Evolutionary conservation across 1,140 invertebrate species (phyloP).

Genomic region (Rhopalosiphum maidis): DNA sequence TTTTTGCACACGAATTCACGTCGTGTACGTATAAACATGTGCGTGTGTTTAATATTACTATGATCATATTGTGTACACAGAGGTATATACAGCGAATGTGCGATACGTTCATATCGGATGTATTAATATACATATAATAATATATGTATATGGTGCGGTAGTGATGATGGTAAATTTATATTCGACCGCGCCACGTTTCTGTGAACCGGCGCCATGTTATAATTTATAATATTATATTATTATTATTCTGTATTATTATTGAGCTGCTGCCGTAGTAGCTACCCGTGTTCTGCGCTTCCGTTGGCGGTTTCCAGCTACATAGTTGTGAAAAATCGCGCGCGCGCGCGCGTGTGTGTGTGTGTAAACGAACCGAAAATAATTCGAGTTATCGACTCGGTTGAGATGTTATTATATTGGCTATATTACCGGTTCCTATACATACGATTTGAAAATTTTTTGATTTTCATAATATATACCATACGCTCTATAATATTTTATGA

Average conservation of each 20-base stretch:
- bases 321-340: not conserved
- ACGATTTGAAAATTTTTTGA: not conserved
- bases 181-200: not conserved
- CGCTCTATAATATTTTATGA: too few relatives aligned
- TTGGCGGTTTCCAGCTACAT: not conserved
- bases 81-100: too few relatives aligned
- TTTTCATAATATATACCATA: too few relatives aligned
- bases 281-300: not conserved
- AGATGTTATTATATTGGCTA: too few relatives aligned
- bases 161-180: not conserved
- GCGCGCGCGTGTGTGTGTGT: too few relatives aligned
- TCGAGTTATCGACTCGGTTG: not conserved
- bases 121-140: not conserved
- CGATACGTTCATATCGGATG: not conserved
- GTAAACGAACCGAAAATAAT: not conserved
- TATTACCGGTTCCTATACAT: too few relatives aligned
- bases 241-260: not conserved
- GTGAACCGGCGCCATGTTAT: not conserved
- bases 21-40: too few relatives aligned
- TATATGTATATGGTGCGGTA: not conserved
- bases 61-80: too few relatives aligned
- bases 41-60: too few relatives aligned
- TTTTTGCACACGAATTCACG: too few relatives aligned
- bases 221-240: not conserved
- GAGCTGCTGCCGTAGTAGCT: not conserved